These are phyloP conservation scores for Crax fasciolata DNA, from an alignment of 2,797 vertebrate genomes.

Conservation along the genomic window DNA sequence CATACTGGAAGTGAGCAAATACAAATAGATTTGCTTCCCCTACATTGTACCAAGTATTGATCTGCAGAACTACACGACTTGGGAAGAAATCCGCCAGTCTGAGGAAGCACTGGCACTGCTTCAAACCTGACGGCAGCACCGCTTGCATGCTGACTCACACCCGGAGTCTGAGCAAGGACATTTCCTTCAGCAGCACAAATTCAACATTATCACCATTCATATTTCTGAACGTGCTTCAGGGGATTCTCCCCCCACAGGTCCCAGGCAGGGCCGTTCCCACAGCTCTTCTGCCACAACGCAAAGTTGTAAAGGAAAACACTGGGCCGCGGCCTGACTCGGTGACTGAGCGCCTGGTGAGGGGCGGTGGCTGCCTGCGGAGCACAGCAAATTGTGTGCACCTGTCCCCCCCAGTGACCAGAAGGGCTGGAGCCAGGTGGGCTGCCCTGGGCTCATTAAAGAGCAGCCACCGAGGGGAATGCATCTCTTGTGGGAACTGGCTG, in stretches of 20 bases:
- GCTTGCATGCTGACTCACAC: neutral
- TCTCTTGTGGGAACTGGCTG: too few species aligned
- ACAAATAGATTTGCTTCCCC: neutral
- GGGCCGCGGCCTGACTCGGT: too few species aligned
- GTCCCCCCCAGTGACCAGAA: too few species aligned
- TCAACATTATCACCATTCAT: neutral
- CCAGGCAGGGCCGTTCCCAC: neutral
- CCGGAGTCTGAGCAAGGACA: accelerated
- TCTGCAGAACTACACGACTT: neutral
- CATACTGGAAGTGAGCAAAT: neutral
- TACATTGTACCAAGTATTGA: neutral
- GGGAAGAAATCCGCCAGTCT: neutral
- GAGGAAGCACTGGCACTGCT: neutral
- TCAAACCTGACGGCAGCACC: neutral
- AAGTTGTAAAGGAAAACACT: neutral
- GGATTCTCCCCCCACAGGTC: neutral
- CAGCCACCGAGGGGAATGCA: too few species aligned
- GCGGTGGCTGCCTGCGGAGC: too few species aligned
- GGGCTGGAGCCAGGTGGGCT: too few species aligned
- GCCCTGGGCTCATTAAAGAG: too few species aligned
- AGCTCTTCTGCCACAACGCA: accelerated
- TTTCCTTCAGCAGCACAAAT: neutral
- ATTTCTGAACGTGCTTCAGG: neutral
- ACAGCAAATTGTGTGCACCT: too few species aligned
- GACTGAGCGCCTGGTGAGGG: too few species aligned